Evolutionary conservation across 2,113 vertebrate genomes (phyloP).

Genomic region (Coptodon bakossiorum): DNA sequence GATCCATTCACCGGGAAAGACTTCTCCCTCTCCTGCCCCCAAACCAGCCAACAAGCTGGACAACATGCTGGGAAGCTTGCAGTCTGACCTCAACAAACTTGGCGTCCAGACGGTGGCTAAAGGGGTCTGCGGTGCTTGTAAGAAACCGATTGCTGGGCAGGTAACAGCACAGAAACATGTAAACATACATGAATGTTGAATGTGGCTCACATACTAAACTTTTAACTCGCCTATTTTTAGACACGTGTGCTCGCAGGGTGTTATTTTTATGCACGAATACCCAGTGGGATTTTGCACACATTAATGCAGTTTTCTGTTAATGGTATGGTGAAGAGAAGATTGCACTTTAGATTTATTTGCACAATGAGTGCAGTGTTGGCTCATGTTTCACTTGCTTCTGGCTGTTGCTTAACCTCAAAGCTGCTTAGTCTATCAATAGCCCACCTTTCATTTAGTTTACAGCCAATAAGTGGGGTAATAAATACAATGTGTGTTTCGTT

Average conservation of each 20-base stretch:
- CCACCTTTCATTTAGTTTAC: neutral
- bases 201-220: neutral
- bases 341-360: neutral
- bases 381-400: neutral
- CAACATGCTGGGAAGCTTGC: constrained; percentile 93
- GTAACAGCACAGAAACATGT: constrained; percentile 49
- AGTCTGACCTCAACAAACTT: constrained; percentile 89
- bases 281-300: neutral
- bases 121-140: constrained; percentile 93
- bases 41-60: constrained; percentile 92
- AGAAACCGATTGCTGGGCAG: constrained; percentile 95
- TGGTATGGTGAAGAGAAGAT: neutral
- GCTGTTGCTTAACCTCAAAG: neutral
- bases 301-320: neutral
- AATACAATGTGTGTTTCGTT: neutral
- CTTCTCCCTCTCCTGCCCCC: constrained; percentile 70
- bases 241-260: accelerated
- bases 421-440: neutral
- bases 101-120: constrained; percentile 93
- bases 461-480: neutral
- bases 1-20: constrained; percentile 88
- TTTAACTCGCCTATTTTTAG: neutral
- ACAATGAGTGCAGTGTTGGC: neutral
- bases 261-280: neutral
- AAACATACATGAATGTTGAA: neutral